Base-by-base conservation (phyloP, 1,140 invertebrate species). In the Macrosteles quadrilineatus region DNA sequence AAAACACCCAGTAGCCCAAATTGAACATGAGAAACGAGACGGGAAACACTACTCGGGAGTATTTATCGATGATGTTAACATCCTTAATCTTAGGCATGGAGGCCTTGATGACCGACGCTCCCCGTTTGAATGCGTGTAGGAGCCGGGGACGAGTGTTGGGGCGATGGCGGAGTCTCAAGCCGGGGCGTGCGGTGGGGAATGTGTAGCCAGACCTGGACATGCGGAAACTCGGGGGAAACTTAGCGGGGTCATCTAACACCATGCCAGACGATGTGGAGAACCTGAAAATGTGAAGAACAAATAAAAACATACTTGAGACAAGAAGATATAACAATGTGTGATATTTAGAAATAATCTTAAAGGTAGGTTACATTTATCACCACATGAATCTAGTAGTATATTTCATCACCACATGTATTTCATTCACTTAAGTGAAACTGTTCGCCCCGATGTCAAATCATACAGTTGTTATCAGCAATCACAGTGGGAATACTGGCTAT, bases 41-140 rank as follows among this genome's bases (percentile, higher is more conserved):
- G 0, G 97, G 97, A 81, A 99, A 99, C 64, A 97, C 85, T 71
- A 98, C 88, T 72, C 97, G 85, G 9, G 96, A 97, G 78, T 97
- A 97, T 77, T 97, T 97, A 81, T 98, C 97, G 76, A 99, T 98
- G 53, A 96, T 90, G 79, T 98, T 98, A 40, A 99, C 96, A 81
- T 98, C 96, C 77, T 96, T 93, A 74, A 98, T 97, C 80, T 92
- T 91, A 0, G 95, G 96, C 83, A 98, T 91, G 3, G 91, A 93
- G 6, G 90, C 86, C 76, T 90, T 90, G 53, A 94, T 80, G 4
- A 91, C 91, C 2, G 89, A 89, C 1, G 92, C 92, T 23, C 92
- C 91, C 74, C 87, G 87, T 65, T 88, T 86, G 23, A 94, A 82
- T 4, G 91, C 91, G 76, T 93, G 90, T 29, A 94, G 82, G 75